Evolutionary conservation across 2,113 vertebrate genomes (phyloP).

Genomic region (Oenanthe oenanthe): DNA sequence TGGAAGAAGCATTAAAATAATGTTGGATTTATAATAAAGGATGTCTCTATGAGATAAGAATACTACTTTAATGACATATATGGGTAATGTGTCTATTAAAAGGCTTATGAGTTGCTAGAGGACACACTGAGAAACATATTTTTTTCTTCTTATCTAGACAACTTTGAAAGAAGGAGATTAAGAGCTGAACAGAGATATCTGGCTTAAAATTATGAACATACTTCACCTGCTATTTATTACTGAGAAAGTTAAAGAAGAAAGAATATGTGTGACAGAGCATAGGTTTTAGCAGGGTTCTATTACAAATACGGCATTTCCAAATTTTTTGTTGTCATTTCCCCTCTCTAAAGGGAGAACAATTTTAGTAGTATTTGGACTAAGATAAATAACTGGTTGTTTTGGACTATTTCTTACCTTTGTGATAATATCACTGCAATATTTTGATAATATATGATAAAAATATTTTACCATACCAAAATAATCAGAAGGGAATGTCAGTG

Average conservation of each 20-base stretch:
- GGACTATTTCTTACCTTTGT: neutral
- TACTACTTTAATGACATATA: neutral
- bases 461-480: neutral
- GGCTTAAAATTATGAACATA: slow-evolving; percentile 9
- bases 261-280: neutral
- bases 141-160: slow-evolving; percentile 13
- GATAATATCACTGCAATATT: neutral
- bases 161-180: slow-evolving; percentile 23
- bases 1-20: neutral
- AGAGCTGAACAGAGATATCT: neutral
- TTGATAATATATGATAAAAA: neutral
- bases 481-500: neutral
- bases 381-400: neutral
- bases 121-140: neutral
- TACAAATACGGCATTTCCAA: neutral
- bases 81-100: neutral
- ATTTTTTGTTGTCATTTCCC: neutral
- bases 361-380: neutral
- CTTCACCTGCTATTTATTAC: slow-evolving; percentile 9
- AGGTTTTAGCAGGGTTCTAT: neutral
- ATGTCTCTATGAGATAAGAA: neutral
- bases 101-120: neutral
- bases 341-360: neutral
- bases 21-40: neutral
- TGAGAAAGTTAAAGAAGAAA: neutral